Evolutionary conservation across 1,140 invertebrate species (phyloP), one percentile per base, ranked within the genome.

Genomic region (Penaeus vannamei): DNA sequence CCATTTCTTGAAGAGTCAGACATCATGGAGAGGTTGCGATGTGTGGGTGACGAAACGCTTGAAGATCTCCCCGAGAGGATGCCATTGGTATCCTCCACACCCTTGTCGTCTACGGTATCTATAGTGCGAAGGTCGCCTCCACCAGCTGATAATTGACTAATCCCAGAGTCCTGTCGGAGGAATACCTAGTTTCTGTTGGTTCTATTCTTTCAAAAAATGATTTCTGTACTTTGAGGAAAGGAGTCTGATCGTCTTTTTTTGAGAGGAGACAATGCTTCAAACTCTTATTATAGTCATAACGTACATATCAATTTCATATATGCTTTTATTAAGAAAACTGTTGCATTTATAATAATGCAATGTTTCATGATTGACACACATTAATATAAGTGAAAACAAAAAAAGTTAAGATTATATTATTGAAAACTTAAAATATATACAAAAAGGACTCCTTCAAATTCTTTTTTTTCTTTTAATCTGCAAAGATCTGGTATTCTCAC

Each of bases 101-200:
- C 84, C 91, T 93, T 94, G 91, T 95, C 94, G 90, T 95, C 94
- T 0, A 94, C 93, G 86, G 94, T 94, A 59, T 95, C 95, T 89
- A 94, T 93, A 46, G 77, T 87, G n/a, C 89, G 80, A 46, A 83
- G 69, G 69, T 91, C 91, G 32, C 94, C 93, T 92, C 93, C 92
- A 85, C 93, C 90, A 36, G 92, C 93, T 3, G 95, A 96, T 95
- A 96, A 96, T 92, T 97, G 98, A 92, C 96, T 97, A 90, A 97
- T 98, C 62, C 97, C 97, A 76, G 96, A 97, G 92, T 98, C 97
- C 93, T 97, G 97, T 4, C 53, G 53, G 26, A 76, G 20, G 36
- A 22, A 83, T 19, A 80, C 22, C 59, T 17, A 59, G 69, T 62
- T 32, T 23, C 23, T 59, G 53, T 83, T 22, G 60, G 20, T 60